phyloP scores from a whole-genome alignment of 2,888 invertebrate genomes.

The Melanotus villosus region DNA sequence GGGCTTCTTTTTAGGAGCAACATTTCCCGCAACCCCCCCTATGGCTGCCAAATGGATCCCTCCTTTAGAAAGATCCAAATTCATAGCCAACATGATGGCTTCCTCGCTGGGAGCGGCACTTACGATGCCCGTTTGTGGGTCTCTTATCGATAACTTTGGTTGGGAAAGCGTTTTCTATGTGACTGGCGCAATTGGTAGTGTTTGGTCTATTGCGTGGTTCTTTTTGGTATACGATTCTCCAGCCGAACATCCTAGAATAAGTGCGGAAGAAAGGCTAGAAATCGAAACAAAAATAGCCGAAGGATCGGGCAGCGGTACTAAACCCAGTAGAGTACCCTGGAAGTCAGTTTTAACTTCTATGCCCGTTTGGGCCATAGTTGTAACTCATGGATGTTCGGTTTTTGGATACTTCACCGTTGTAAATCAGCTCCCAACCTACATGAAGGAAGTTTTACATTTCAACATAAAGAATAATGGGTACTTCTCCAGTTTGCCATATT shows the following conservation, averaged over 20 bases:
- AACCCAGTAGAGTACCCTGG: constrained; percentile 81
- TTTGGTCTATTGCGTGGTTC: constrained; percentile 90
- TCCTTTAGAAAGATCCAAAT: constrained; percentile 92
- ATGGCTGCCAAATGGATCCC: constrained; percentile 97
- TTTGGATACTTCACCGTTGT: constrained; percentile 92
- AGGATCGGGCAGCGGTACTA: constrained; percentile 57
- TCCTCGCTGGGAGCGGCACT: constrained; percentile 93
- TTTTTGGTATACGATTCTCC: constrained; percentile 86
- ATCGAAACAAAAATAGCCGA: constrained; percentile 80
- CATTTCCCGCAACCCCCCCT: constrained; percentile 95
- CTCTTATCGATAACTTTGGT: constrained; percentile 83
- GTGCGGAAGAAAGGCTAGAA: constrained; percentile 75
- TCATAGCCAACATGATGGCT: constrained; percentile 95
- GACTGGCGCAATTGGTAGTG: constrained; percentile 81
- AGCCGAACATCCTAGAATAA: constrained; percentile 85
- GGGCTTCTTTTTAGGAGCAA: constrained; percentile 77
- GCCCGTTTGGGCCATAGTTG: constrained; percentile 89
- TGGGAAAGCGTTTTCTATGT: constrained; percentile 95
- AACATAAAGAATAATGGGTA: constrained; percentile 90
- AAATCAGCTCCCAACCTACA: constrained; percentile 89
- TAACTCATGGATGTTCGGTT: constrained; percentile 87
- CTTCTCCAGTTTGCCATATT: constrained; percentile 87
- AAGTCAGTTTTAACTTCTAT: constrained; percentile 76
- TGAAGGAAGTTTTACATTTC: constrained; percentile 84
- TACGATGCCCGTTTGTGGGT: constrained; percentile 90